Evolutionary conservation across 2,888 invertebrate species (phyloP).

Genomic region (Gandaritis pyraliata): DNA sequence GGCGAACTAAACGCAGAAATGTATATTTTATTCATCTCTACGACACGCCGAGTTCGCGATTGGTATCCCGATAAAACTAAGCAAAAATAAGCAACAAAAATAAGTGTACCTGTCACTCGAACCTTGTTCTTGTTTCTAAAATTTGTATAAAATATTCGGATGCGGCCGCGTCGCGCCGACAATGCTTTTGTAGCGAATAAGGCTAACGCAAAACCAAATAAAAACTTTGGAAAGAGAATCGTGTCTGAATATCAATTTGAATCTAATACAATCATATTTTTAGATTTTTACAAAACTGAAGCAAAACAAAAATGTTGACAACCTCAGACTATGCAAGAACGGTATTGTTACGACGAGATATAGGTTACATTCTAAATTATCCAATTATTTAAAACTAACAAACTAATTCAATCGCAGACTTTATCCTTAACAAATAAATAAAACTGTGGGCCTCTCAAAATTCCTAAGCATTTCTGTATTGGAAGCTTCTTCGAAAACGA

Average conservation of each 20-base stretch:
- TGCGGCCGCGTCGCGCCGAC: slow-evolving; percentile 70
- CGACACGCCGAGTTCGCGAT: slow-evolving; percentile 73
- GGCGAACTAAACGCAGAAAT: slow-evolving; percentile 70
- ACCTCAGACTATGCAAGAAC: neutral
- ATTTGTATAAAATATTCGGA: slow-evolving; percentile 84
- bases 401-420: neutral
- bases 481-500: slow-evolving; percentile 67
- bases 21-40: slow-evolving; percentile 80
- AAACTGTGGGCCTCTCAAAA: slow-evolving; percentile 17
- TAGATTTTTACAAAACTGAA: no score
- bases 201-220: slow-evolving; percentile 61
- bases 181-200: slow-evolving; percentile 67
- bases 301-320: no score
- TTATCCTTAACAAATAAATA: neutral
- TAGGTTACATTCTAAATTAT: neutral
- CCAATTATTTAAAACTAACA: neutral
- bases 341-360: no score
- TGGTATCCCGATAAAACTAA: slow-evolving; percentile 78
- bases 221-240: slow-evolving; percentile 50
- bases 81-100: slow-evolving; percentile 80
- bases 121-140: slow-evolving; percentile 81
- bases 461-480: slow-evolving; percentile 52
- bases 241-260: slow-evolving; percentile 58
- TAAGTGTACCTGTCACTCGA: slow-evolving; percentile 82
- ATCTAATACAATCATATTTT: slow-evolving; percentile 5